phyloP scores from a whole-genome alignment of 2,113 vertebrate genomes.

The Pipa parva region DNA sequence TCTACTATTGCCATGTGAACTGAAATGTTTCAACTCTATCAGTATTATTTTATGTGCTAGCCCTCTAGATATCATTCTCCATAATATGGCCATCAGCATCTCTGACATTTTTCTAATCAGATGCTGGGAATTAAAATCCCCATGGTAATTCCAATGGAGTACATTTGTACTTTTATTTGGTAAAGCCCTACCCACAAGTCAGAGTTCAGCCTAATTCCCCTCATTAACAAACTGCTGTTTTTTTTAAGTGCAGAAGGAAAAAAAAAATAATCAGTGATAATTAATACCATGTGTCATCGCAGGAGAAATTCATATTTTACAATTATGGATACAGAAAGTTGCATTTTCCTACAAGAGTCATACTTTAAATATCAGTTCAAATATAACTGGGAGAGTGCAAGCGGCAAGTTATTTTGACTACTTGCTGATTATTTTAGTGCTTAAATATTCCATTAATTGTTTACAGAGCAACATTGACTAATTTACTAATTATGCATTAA shows the following conservation, averaged over 20 bases:
- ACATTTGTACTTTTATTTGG: background rate
- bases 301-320: conserved; percentile 70
- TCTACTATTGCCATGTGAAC: conserved; percentile 13
- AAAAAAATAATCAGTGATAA: conserved; percentile 55
- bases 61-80: background rate
- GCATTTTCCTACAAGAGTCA: conserved; percentile 55
- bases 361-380: conserved; percentile 46
- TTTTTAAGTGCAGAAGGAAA: conserved; percentile 53
- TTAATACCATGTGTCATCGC: conserved; percentile 71
- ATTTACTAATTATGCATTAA: conserved; percentile 31
- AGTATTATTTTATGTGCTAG: conserved; percentile 20
- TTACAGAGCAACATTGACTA: conserved; percentile 49
- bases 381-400: conserved; percentile 29
- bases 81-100: background rate
- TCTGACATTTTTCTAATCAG: background rate
- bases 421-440: conserved; percentile 35
- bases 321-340: conserved; percentile 60
- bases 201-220: conserved; percentile 45
- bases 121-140: conserved; percentile 5
- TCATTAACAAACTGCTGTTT: conserved; percentile 62
- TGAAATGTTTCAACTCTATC: conserved; percentile 10
- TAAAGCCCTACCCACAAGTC: background rate
- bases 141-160: background rate
- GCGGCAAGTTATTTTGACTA: conserved; percentile 39
- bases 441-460: conserved; percentile 37